phyloP scores from a whole-genome alignment of 2,797 vertebrate species.

The Coracias cyanogaster region DNA sequence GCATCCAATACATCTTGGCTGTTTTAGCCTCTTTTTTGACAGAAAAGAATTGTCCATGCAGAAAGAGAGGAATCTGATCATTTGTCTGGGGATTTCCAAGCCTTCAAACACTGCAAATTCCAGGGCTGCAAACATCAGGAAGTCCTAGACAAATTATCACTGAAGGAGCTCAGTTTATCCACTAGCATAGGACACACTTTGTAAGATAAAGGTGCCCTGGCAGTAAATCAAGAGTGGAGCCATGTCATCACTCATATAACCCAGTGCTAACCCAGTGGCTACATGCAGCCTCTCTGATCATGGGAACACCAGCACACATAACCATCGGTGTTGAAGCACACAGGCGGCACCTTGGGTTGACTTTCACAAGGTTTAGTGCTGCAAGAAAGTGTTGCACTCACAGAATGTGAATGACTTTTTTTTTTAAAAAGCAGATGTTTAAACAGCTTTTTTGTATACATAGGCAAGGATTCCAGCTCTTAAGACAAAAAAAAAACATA shows the following conservation, averaged over 20 bases:
- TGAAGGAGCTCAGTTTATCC: not conserved
- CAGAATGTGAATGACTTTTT: rapidly evolving
- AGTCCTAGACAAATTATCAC: not conserved
- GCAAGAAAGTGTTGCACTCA: rapidly evolving
- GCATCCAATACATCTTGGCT: not conserved
- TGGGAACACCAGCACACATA: not conserved
- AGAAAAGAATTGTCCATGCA: not conserved
- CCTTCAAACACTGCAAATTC: not conserved
- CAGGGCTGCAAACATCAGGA: not conserved
- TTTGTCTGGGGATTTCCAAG: not conserved
- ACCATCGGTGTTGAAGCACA: rapidly evolving
- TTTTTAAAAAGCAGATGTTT: not conserved
- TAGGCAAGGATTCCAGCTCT: not conserved
- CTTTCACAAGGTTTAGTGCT: rapidly evolving
- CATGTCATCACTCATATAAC: rapidly evolving
- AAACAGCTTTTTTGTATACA: rapidly evolving
- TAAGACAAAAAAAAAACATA: rapidly evolving
- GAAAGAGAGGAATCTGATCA: rapidly evolving
- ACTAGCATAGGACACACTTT: rapidly evolving
- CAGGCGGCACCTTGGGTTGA: rapidly evolving
- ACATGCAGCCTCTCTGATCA: not conserved
- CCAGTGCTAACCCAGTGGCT: not conserved
- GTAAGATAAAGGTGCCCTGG: not conserved
- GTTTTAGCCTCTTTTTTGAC: not conserved
- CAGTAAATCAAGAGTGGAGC: not conserved